Conservation (phyloP, 53 echinoderm and acorn worm genomes). For the Pentamera pediparva region DNA sequence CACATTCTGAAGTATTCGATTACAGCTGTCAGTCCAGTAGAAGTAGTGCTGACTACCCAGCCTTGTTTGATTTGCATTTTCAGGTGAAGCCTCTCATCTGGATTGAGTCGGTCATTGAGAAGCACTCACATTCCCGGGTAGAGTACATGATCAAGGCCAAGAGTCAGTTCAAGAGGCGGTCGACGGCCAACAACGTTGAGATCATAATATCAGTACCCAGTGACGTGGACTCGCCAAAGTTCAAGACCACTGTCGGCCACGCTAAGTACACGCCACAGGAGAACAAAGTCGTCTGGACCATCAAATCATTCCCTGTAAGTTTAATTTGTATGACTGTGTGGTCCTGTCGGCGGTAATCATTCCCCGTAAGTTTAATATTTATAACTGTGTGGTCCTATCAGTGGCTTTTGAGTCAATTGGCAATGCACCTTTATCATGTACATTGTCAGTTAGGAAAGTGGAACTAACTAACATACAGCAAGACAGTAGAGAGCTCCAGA, state of each 20-base stretch:
- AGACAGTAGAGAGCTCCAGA: too few relatives aligned
- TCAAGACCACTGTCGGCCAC: constrained; percentile 92
- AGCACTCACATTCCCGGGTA: constrained; percentile 92
- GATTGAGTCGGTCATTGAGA: constrained; percentile 99
- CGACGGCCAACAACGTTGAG: constrained; percentile 98
- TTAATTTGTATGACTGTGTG: not conserved
- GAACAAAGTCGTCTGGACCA: constrained; percentile 80
- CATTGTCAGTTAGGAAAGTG: too few relatives aligned
- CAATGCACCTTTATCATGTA: too few relatives aligned
- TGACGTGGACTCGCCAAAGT: constrained; percentile 96
- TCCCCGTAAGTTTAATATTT: too few relatives aligned
- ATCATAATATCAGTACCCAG: constrained; percentile 95
- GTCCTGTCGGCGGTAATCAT: too few relatives aligned
- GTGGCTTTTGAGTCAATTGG: too few relatives aligned
- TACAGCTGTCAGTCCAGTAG: too few relatives aligned
- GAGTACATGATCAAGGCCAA: constrained; percentile 99
- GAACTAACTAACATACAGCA: too few relatives aligned
- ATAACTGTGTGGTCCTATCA: too few relatives aligned
- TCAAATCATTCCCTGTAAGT: constrained; percentile 97
- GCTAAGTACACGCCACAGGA: constrained; percentile 88
- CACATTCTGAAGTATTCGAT: too few relatives aligned
- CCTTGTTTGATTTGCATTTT: not conserved
- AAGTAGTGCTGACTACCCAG: too few relatives aligned
- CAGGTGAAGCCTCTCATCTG: constrained; percentile 98
- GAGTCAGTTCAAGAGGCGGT: constrained; percentile 94